Evolutionary conservation across 2,113 vertebrate genomes (phyloP).

Genomic region (Bostrychus sinensis): DNA sequence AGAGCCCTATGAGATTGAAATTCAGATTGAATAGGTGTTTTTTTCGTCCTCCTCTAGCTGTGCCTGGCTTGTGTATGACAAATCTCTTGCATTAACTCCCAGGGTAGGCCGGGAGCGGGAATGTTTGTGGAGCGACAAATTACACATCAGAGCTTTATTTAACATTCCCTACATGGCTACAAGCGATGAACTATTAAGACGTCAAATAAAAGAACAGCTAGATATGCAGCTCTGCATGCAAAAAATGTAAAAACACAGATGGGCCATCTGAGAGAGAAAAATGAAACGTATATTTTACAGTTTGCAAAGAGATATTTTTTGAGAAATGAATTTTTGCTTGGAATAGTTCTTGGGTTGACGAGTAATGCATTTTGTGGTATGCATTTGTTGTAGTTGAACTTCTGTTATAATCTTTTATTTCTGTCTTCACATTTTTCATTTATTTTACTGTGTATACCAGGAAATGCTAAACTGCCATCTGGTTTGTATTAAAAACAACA

Average conservation of each 20-base stretch:
- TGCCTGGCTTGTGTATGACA: slow-evolving; percentile 73
- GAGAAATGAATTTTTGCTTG: neutral
- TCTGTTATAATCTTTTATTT: slow-evolving; percentile 3
- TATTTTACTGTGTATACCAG: neutral
- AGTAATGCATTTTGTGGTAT: neutral
- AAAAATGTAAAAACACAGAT: slow-evolving; percentile 46
- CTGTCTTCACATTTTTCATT: neutral
- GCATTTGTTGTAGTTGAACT: neutral
- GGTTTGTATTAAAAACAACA: neutral
- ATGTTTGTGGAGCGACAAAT: slow-evolving; percentile 78
- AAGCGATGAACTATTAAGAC: slow-evolving; percentile 75
- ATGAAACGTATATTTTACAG: slow-evolving; percentile 1
- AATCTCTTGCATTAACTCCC: slow-evolving; percentile 78
- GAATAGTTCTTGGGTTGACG: neutral
- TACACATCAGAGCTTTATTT: slow-evolving; percentile 76
- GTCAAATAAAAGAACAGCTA: slow-evolving; percentile 64
- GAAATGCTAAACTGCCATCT: neutral
- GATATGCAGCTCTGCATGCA: slow-evolving; percentile 55
- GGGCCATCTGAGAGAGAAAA: slow-evolving; percentile 11
- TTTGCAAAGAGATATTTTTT: slow-evolving; percentile 4
- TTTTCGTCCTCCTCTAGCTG: slow-evolving; percentile 55
- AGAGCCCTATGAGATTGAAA: slow-evolving; percentile 71
- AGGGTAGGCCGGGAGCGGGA: slow-evolving; percentile 70
- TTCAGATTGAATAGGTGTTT: slow-evolving; percentile 73
- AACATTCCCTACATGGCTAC: slow-evolving; percentile 72